phyloP scores from a whole-genome alignment of 2,888 invertebrate genomes.

The Pelosia muscerda region DNA sequence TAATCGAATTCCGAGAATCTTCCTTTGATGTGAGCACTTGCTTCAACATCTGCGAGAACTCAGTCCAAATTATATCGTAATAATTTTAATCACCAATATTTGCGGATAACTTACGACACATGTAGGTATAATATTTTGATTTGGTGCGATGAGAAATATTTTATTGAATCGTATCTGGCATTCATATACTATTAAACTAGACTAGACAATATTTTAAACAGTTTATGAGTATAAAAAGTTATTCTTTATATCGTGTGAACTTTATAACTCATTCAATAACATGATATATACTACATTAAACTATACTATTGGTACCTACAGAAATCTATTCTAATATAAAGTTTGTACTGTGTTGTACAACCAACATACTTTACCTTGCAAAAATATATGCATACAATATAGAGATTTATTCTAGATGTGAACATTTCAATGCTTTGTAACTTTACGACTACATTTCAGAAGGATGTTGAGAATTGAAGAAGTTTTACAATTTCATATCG shows the following conservation, averaged over 20 bases:
- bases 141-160: background rate
- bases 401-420: slow-evolving; percentile 31
- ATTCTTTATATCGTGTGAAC: background rate
- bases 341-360: slow-evolving; percentile 36
- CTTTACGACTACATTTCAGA: slow-evolving; percentile 22
- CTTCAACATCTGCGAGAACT: slow-evolving; percentile 15
- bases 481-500: slow-evolving; percentile 19
- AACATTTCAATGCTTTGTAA: slow-evolving; percentile 25
- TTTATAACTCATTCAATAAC: slow-evolving; percentile 18
- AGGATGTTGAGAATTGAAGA: slow-evolving; percentile 19
- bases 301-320: slow-evolving; percentile 15
- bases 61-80: slow-evolving; percentile 16
- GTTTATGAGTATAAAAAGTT: too few species aligned
- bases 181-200: background rate
- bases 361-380: slow-evolving; percentile 37
- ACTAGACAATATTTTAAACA: background rate
- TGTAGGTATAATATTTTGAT: too few species aligned
- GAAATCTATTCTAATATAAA: slow-evolving; percentile 37
- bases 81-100: slow-evolving; percentile 38
- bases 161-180: background rate
- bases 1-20: slow-evolving; percentile 33
- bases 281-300: too few species aligned
- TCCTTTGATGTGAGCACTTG: slow-evolving; percentile 34
- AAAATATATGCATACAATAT: slow-evolving; percentile 29
- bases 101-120: slow-evolving; percentile 20